Evolutionary conservation across 2,113 vertebrate species (phyloP).

Genomic region (Eublepharis macularius): DNA sequence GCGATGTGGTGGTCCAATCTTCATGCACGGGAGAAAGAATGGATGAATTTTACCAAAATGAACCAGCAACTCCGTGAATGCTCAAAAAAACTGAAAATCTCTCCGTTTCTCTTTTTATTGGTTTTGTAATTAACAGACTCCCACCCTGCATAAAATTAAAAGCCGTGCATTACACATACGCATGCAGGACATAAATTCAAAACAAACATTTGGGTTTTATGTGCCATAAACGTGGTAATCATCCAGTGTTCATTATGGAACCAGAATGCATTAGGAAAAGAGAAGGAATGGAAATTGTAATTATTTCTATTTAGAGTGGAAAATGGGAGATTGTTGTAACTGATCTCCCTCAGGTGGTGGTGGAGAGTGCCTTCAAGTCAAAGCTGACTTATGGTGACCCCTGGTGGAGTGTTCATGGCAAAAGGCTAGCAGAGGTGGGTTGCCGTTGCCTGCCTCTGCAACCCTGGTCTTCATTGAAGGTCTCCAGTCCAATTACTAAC

Average conservation of each 20-base stretch:
- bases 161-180: slow-evolving; percentile 39
- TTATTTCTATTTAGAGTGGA: slow-evolving; percentile 55
- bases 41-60: neutral
- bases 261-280: slow-evolving; percentile 64
- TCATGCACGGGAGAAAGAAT: neutral
- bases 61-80: neutral
- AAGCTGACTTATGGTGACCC: too few relatives aligned
- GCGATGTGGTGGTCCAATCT: too few relatives aligned
- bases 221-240: slow-evolving; percentile 60
- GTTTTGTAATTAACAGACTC: slow-evolving; percentile 64
- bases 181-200: slow-evolving; percentile 55
- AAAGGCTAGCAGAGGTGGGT: neutral
- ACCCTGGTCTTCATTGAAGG: too few relatives aligned
- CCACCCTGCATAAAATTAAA: slow-evolving; percentile 56
- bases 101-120: slow-evolving; percentile 29
- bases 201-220: slow-evolving; percentile 66
- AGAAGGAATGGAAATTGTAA: slow-evolving; percentile 63
- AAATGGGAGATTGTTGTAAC: neutral
- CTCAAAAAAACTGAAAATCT: neutral
- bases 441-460: too few relatives aligned
- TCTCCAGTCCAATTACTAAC: too few relatives aligned
- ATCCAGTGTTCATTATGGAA: slow-evolving; percentile 66
- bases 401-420: too few relatives aligned
- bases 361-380: too few relatives aligned
- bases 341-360: too few relatives aligned